These are phyloP conservation scores for Burhinus bistriatus DNA, from an alignment of 2,113 vertebrate genomes.

Conservation along the genomic window DNA sequence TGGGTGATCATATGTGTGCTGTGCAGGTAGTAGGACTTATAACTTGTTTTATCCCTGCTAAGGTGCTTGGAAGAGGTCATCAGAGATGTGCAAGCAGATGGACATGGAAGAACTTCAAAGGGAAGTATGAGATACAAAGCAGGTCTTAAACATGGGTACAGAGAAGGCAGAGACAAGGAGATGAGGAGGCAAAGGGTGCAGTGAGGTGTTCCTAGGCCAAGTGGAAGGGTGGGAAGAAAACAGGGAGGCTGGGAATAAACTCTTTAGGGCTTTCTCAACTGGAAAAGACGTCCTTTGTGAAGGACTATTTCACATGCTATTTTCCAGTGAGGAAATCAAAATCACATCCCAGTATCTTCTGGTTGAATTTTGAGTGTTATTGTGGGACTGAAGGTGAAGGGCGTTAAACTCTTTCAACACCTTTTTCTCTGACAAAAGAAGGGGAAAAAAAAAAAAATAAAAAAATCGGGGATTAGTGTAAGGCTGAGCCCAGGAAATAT, in stretches of 20 bases:
- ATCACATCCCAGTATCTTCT: neutral
- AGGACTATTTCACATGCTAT: neutral
- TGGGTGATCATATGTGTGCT: accelerated
- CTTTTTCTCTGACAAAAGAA: neutral
- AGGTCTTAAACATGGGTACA: neutral
- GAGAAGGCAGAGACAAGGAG: neutral
- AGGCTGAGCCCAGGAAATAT: neutral
- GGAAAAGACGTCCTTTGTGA: neutral
- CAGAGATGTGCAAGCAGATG: neutral
- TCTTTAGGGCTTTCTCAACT: neutral
- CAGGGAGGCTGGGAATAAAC: neutral
- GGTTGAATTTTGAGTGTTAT: neutral
- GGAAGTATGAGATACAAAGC: neutral
- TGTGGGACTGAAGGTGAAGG: neutral
- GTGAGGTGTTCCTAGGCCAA: neutral
- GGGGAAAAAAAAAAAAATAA: accelerated
- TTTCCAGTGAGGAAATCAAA: neutral
- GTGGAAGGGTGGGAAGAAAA: neutral
- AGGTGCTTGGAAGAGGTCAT: neutral
- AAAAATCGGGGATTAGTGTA: neutral
- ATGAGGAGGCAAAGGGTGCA: neutral
- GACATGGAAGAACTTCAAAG: neutral
- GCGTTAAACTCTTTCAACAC: neutral
- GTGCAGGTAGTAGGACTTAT: neutral
- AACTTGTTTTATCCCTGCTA: neutral